Evolutionary conservation across 2,797 vertebrate species (phyloP), one percentile per base, ranked within the genome.

Genomic region (Avahi laniger): DNA sequence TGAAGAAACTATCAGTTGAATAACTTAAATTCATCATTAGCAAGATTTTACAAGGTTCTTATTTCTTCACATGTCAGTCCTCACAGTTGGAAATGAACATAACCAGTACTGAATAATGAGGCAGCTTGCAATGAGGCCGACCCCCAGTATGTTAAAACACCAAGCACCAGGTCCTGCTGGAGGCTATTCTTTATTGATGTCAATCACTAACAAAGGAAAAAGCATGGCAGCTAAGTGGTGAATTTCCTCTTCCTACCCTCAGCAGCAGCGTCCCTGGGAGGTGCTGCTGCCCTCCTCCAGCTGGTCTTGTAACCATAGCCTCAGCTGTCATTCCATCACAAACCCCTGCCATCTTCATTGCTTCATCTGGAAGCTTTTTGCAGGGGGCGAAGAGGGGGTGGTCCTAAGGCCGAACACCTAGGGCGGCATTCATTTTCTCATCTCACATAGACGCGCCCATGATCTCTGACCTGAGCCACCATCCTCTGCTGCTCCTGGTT

Each of bases 11-110:
- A 48, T 82, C 78, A 63, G 35, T 18, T 85, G 76, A 85, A n/a
- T 75, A 92, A 85, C 61, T 93, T 93, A 93, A 73, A 67, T 46
- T 81, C 86, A 84, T 70, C 50, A n/a, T 91, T 89, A 93, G 96
- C 72, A 97, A 63, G 91, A 83, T 92, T 75, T 93, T 72, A 81
- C 46, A 72, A 73, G 43, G 18, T 73, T 90, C 54, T 69, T 87
- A 54, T 78, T 86, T 97, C 76, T 92, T 82, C n/a, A 52, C 54
- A 26, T 24, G 59, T 80, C 90, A 92, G 5, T 91, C 52, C 73
- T 93, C 79, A 75, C 75, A 15, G 41, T 76, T 90, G 84, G 85
- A 96, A 94, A 83, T 81, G 14, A 92, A 92, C 73, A 85, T 57
- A 94, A 87, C 41, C 69, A 78, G 54, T 41, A 90, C 5, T 80